Base-by-base conservation (phyloP, 2,113 vertebrate species). In the Myocastor coypus region DNA sequence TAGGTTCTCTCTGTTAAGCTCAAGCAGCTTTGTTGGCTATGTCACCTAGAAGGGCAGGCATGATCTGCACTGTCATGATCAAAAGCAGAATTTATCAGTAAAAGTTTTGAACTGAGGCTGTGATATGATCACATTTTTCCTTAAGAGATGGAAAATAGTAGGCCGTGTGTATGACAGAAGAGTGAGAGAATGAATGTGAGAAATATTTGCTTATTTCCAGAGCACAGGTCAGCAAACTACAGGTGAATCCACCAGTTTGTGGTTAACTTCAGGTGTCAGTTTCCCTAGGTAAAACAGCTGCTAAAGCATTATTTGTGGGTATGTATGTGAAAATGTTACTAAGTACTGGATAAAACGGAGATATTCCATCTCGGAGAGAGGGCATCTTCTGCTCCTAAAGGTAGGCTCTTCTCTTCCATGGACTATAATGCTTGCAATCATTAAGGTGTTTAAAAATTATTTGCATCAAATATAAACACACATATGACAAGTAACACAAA, bases 61-160 rank as follows among this genome's bases (percentile, higher is more conserved):
- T 5, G 5, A 69, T 89, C 73, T 71, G 2, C 50, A 89, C 34
- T 90, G 77, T 87, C 61, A 28, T 81, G 37, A 66, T 30, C 11
- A 82, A 46, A 94, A 69, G 87, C 92, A 30, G 59, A 57, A 89
- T 83, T 87, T 73, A n/a, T 91, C 66, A 92, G 50, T 68, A 77
- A 59, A 94, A 1, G 6, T 80, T 91, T 96, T 42, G 52, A 63
- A 94, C 66, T 30, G 2, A 52, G 42, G 83, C n/a, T 40, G 22
- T 68, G 69, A 75, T n/a, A 63, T 57, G 57, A 78, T 78, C 59
- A 68, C 12, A 42, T 77, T 94, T 87, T 19, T 32, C 30, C 37
- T 81, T 84, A 87, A 92, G 20, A 52, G n/a, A 83, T 6, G 61
- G 20, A 68, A 88, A 84, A 4, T 34, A 64, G 63, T 50, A 73